Base-by-base conservation (phyloP, 2,113 vertebrate species). In the Rana temporaria region DNA sequence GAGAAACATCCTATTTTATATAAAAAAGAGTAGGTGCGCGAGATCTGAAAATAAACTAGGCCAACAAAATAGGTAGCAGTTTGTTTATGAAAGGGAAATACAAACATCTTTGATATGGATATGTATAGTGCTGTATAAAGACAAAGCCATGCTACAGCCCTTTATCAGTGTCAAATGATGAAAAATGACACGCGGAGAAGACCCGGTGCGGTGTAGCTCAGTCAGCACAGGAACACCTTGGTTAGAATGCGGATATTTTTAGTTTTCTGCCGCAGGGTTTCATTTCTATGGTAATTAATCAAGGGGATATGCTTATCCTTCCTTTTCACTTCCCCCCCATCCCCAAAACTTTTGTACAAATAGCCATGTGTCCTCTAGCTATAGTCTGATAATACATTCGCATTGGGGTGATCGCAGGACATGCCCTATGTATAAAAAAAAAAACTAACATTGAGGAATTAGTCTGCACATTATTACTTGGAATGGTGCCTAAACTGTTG, bases 121-220 rank as follows among this genome's bases (percentile, higher is more conserved):
- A 84, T 87, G 87, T 87, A 91, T 78, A 15, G 71, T 84, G 85
- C 85, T 88, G 85, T 0, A 84, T 89, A 88, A 88, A 91, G 88
- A 87, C 89, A 86, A 65, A 6, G 90, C 14, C 55, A 88, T 1
- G 69, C 88, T 89, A 93, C 59, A 91, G 86, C 90, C 89, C 90
- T 92, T 91, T 89, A 87, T 92, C 92, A 88, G 89, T 90, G 92
- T 89, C 94, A 91, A 52, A 71, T 79, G 86, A 92, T 95, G 95
- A 96, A 94, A 95, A 93, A 96, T 82, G 93, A 88, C 77, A 48
- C 22, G 0, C 56, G 86, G 88, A 86, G 81, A 81, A 91, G 89
- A 87, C 89, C 88, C 79, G 84, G 87, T 86, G 91, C 90, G 86
- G 88, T 75, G 12, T 87, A 18, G 81, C 57, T 42, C 22, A 62